A percentile compares a stretch with the other conserved stretches of the same genome.
phyloP scores from a whole-genome alignment of 2,113 vertebrate genomes.

The Heloderma charlesbogerti region DNA sequence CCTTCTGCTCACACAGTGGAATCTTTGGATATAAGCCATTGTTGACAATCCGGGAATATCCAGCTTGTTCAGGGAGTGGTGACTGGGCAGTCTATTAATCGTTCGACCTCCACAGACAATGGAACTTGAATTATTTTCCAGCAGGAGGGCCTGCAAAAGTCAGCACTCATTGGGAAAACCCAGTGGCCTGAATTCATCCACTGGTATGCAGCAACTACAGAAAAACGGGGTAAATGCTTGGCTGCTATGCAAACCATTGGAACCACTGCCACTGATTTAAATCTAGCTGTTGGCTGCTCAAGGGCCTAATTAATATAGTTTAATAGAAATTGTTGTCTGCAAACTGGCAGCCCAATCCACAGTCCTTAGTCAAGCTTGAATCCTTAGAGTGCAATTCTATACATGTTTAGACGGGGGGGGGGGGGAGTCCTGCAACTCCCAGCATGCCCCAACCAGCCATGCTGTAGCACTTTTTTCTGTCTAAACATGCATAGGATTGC shows the following conservation, averaged over 20 bases:
- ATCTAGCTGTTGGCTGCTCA: not conserved
- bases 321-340: not conserved
- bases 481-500: not conserved
- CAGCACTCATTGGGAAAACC: not conserved
- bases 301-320: not conserved
- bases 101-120: not conserved
- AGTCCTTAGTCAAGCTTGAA: too few relatives aligned
- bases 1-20: not conserved
- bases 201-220: not conserved
- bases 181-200: not conserved
- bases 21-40: not conserved
- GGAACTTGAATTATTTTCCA: not conserved
- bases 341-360: not conserved
- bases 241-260: not conserved
- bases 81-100: not conserved
- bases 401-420: too few relatives aligned
- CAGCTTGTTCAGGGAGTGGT: not conserved
- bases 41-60: not conserved
- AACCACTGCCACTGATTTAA: not conserved
- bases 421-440: too few relatives aligned
- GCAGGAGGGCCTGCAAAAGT: not conserved
- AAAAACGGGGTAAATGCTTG: not conserved
- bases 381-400: too few relatives aligned
- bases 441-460: too few relatives aligned
- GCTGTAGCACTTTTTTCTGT: too few relatives aligned